These are phyloP conservation scores for Melanostigma gelatinosum DNA, from an alignment of 2,113 vertebrate species.

Conservation along the genomic window DNA sequence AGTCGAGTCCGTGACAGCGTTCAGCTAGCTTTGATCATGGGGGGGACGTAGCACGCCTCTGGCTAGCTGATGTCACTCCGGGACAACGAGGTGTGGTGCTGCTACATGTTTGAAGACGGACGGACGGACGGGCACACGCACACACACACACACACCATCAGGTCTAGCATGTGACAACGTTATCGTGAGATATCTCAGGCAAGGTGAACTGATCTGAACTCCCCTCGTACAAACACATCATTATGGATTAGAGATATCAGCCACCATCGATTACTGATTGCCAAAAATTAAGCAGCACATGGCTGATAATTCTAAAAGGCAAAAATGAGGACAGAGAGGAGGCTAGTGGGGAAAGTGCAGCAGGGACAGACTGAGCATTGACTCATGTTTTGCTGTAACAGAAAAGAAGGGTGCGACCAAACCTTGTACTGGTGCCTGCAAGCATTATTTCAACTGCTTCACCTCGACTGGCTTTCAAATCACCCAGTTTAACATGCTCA, in stretches of 20 bases:
- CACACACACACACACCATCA: not conserved
- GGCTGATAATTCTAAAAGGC: too few species aligned
- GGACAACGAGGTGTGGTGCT: slow-evolving; percentile 14
- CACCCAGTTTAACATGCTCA: not conserved
- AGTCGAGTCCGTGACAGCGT: not conserved
- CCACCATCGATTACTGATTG: too few species aligned
- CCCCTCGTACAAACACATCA: too few species aligned
- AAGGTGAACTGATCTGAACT: not conserved
- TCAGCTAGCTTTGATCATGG: not conserved
- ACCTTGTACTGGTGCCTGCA: not conserved
- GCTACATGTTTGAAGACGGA: not conserved
- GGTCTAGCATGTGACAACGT: too few species aligned
- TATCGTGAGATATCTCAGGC: not conserved
- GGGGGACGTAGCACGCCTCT: not conserved
- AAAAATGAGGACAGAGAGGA: too few species aligned
- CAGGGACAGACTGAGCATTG: too few species aligned
- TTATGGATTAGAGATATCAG: too few species aligned
- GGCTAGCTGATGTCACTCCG: not conserved
- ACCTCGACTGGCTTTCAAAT: not conserved
- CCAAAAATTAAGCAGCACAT: too few species aligned
- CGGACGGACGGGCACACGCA: too few species aligned
- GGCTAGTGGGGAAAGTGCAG: too few species aligned
- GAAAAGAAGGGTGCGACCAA: not conserved
- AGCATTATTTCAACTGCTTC: not conserved
- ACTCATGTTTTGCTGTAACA: too few species aligned